These are phyloP conservation scores for Montipora efflorescens DNA, from an alignment of 64 coral and sea anemone species.

Conservation along the genomic window DNA sequence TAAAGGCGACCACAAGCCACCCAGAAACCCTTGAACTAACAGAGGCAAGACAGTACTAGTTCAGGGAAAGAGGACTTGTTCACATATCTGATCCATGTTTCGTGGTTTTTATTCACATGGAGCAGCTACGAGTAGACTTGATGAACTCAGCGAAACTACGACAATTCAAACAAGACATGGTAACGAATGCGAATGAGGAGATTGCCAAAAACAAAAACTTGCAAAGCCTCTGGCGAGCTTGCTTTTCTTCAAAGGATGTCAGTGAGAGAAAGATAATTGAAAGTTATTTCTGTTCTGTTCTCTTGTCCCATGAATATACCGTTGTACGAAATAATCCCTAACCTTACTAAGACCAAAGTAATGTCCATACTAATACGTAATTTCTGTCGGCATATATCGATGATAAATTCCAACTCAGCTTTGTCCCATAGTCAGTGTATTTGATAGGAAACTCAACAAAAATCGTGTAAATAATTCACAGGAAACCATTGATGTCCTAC, in stretches of 20 bases:
- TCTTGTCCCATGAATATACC: no score
- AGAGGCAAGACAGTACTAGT: constrained; percentile 20
- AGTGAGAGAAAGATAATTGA: background rate
- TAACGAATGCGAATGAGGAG: background rate
- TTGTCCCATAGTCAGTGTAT: no score
- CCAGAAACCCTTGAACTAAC: constrained; percentile 60
- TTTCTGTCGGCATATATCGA: no score
- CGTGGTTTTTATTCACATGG: constrained; percentile 32
- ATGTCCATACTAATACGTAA: no score
- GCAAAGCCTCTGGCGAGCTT: background rate
- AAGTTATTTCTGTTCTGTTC: no score
- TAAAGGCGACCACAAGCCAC: background rate
- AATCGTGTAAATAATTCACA: no score
- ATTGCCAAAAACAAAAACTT: background rate
- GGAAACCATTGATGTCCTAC: no score
- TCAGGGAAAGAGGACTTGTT: constrained; percentile 34
- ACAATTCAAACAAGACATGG: constrained; percentile 7
- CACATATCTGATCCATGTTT: constrained; percentile 58
- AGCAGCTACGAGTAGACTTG: constrained; percentile 41
- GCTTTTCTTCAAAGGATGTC: background rate
- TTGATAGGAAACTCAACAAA: no score
- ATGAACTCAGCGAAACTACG: constrained; percentile 14
- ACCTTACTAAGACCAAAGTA: no score
- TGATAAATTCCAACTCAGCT: no score
- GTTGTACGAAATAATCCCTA: no score